A percentile compares a stretch with the other conserved stretches of the same genome.
Evolutionary conservation across 2,888 invertebrate species (phyloP).

Genomic region (Drosophila pegasa): DNA sequence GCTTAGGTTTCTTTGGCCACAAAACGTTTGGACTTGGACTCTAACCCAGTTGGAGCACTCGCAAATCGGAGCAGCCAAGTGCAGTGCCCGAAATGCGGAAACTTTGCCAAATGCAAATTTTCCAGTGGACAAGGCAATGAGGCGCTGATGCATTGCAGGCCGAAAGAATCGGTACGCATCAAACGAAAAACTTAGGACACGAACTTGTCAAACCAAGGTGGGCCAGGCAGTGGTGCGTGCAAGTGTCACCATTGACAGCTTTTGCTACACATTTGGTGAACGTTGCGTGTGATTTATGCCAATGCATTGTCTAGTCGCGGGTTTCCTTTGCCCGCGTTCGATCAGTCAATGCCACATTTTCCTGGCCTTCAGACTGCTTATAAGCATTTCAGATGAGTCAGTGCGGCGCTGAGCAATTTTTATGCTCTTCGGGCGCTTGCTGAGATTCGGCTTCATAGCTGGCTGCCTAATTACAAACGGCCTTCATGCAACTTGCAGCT

Average conservation of each 20-base stretch:
- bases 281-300: slow-evolving; percentile 30
- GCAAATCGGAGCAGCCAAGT: slow-evolving; percentile 75
- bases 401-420: slow-evolving; percentile 14
- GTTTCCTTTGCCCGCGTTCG: slow-evolving; percentile 39
- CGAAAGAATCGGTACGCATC: slow-evolving; percentile 40
- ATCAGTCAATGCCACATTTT: slow-evolving; percentile 53
- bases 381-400: slow-evolving; percentile 52
- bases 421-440: slow-evolving; percentile 23
- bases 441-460: slow-evolving; percentile 46
- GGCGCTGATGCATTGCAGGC: slow-evolving; percentile 18
- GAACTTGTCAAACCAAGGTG: slow-evolving; percentile 50
- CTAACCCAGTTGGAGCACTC: slow-evolving; percentile 60
- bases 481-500: slow-evolving; percentile 65
- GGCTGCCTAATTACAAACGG: slow-evolving; percentile 63
- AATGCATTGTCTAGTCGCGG: slow-evolving; percentile 33
- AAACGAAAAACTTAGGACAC: slow-evolving; percentile 72
- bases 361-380: slow-evolving; percentile 27
- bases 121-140: slow-evolving; percentile 8
- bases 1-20: slow-evolving; percentile 58
- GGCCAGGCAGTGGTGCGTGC: slow-evolving; percentile 38
- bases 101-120: slow-evolving; percentile 46
- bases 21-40: slow-evolving; percentile 52
- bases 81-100: slow-evolving; percentile 72
- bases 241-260: slow-evolving; percentile 30
- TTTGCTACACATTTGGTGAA: slow-evolving; percentile 32